These are phyloP conservation scores for Elachura formosa DNA, from an alignment of 2,113 vertebrate species.

Conservation along the genomic window DNA sequence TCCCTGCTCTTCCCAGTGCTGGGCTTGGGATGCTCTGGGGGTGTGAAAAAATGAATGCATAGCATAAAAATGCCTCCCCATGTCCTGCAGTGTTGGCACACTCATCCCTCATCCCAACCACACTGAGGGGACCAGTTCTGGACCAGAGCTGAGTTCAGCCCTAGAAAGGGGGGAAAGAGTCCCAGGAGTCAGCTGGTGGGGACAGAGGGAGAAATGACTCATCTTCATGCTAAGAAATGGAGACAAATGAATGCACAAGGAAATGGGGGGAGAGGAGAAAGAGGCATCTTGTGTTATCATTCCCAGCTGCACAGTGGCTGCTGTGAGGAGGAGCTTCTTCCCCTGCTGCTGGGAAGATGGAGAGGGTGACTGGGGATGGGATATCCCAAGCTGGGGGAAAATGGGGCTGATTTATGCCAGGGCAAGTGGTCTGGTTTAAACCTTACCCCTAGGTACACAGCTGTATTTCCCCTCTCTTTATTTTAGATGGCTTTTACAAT, in stretches of 20 bases:
- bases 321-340: background rate
- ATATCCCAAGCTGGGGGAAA: accelerated
- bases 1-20: background rate
- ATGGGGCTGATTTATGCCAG: accelerated
- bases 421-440: background rate
- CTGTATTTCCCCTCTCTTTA: background rate
- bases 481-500: background rate
- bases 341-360: background rate
- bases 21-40: background rate
- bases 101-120: background rate
- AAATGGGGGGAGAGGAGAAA: slow-evolving; percentile 2
- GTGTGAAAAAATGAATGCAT: background rate
- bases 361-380: background rate
- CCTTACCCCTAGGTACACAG: background rate
- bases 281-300: background rate
- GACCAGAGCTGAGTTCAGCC: background rate
- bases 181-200: background rate
- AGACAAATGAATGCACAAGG: background rate
- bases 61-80: background rate
- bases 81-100: background rate
- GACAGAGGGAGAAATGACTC: slow-evolving; percentile 13
- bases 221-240: background rate
- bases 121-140: background rate
- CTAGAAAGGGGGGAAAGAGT: background rate
- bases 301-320: background rate